Evolutionary conservation across 1,140 invertebrate genomes (phyloP).

Genomic region (Orius laevigatus): DNA sequence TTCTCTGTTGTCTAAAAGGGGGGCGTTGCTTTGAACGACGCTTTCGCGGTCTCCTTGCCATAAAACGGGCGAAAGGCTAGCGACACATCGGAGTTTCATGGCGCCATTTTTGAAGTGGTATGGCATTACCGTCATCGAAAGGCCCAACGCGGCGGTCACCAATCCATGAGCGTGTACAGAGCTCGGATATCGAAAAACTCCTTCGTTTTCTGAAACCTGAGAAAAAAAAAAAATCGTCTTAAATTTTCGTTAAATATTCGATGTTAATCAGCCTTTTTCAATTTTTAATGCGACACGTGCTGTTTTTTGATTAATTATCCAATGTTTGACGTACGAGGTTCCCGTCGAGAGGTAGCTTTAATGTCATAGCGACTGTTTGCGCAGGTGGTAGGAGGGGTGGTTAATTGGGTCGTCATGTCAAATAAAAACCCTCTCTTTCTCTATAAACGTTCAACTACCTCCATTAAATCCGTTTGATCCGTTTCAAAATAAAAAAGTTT

Average conservation of each 20-base stretch:
- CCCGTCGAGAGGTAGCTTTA: too few relatives aligned
- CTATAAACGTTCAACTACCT: too few relatives aligned
- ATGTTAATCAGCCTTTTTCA: constrained; percentile 21
- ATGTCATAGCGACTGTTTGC: too few relatives aligned
- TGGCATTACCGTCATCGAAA: constrained; percentile 31
- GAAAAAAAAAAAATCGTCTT: constrained; percentile 21
- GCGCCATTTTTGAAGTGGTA: constrained; percentile 34
- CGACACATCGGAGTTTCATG: constrained; percentile 40
- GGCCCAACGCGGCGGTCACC: constrained; percentile 34
- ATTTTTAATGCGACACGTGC: too few relatives aligned
- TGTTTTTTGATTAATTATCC: too few relatives aligned
- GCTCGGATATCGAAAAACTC: constrained; percentile 31
- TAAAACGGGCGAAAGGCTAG: constrained; percentile 36
- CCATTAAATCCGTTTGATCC: too few relatives aligned
- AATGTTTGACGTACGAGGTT: too few relatives aligned
- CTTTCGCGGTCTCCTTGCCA: constrained; percentile 38
- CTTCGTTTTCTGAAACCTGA: constrained; percentile 31
- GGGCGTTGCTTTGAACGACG: constrained; percentile 30
- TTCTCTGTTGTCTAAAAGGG: constrained; percentile 38
- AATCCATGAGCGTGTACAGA: constrained; percentile 35
- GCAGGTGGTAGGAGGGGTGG: too few relatives aligned
- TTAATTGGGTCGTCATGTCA: too few relatives aligned
- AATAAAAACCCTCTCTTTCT: too few relatives aligned
- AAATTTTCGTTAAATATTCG: constrained; percentile 32
- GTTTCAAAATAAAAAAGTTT: too few relatives aligned